Base-by-base conservation (phyloP, 2,888 invertebrate genomes). In the Ornithoptera priamus region DNA sequence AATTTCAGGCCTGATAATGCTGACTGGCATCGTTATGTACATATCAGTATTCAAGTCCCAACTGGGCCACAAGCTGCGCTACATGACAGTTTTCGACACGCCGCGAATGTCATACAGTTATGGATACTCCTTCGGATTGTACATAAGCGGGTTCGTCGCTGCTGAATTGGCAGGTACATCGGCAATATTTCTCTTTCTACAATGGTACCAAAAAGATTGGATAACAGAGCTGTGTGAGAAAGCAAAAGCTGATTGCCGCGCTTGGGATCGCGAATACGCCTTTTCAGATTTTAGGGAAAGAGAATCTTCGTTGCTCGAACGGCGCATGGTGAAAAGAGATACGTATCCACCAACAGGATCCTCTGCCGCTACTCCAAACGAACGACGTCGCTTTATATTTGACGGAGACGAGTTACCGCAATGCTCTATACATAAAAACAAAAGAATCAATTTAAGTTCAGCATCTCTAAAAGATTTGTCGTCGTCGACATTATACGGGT, bases 41-140 rank as follows among this genome's bases (percentile, higher is more conserved):
- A 97, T 98, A 93, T 97, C 97, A 69, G 96, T 97, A 81, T 96
- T 98, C 86, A 98, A 98, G 89, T 96, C 97, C 15, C 97, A 98
- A 94, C 94, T 98, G 62, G 97, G 97, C 61, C 96, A 96, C 81
- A 98, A 98, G 88, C 93, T 98, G 71, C 94, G 97, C 72, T 95
- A 97, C 71, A 94, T 95, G 82, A 96, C 97, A 24, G 94, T 95
- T 66, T 94, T 96, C 71, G 95, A 96, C 81, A 95, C 95, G 58
- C 96, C 97, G 1, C 93, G 95, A 67, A 97, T 97, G 93, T 96
- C 96, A 70, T 97, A 97, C 86, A 94, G 94, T 80, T 98, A 98
- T 85, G 98, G 98, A 64, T 97, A 96, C 89, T 97, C 97, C 72
- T 97, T 98, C 86, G 94, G 97, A 67, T 93, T 97, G 58, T 97